Evolutionary conservation across 2,888 invertebrate species (phyloP).

Genomic region (Harpalus rufipes): DNA sequence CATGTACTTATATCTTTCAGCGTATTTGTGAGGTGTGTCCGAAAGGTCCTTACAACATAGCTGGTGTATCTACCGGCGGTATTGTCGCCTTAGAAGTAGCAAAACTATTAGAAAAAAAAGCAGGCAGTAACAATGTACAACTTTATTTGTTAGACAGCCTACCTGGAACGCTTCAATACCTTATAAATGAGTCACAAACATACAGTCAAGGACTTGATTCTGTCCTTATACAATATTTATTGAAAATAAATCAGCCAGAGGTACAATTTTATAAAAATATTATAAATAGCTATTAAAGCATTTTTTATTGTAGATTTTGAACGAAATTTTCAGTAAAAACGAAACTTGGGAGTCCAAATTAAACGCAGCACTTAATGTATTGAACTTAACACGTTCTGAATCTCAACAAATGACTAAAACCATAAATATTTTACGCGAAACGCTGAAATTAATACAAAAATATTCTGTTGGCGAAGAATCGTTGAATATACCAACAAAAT

Average conservation of each 20-base stretch:
- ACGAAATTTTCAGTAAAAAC: neutral
- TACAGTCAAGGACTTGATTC: constrained; percentile 76
- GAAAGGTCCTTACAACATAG: constrained; percentile 84
- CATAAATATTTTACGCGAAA: neutral
- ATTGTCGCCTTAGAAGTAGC: constrained; percentile 90
- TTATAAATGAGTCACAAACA: constrained; percentile 74
- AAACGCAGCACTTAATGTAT: neutral
- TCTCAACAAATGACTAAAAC: neutral
- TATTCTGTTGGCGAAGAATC: neutral
- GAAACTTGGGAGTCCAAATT: constrained; percentile 15
- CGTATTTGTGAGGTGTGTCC: constrained; percentile 81
- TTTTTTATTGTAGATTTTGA: neutral
- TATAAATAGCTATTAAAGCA: neutral
- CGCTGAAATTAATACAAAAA: neutral
- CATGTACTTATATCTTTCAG: constrained; percentile 75
- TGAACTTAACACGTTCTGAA: constrained; percentile 4
- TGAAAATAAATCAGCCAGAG: constrained; percentile 77
- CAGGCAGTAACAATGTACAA: constrained; percentile 80
- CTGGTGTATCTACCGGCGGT: constrained; percentile 95
- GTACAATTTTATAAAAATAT: constrained; percentile 69
- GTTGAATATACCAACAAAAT: constrained; percentile 15
- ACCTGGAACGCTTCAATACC: constrained; percentile 80
- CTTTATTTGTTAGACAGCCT: constrained; percentile 91
- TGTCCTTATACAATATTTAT: constrained; percentile 79
- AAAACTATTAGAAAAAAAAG: constrained; percentile 83